Evolutionary conservation across 2,888 invertebrate genomes (phyloP), one percentile per base, ranked within the genome.

Genomic region (Plagodis pulveraria): DNA sequence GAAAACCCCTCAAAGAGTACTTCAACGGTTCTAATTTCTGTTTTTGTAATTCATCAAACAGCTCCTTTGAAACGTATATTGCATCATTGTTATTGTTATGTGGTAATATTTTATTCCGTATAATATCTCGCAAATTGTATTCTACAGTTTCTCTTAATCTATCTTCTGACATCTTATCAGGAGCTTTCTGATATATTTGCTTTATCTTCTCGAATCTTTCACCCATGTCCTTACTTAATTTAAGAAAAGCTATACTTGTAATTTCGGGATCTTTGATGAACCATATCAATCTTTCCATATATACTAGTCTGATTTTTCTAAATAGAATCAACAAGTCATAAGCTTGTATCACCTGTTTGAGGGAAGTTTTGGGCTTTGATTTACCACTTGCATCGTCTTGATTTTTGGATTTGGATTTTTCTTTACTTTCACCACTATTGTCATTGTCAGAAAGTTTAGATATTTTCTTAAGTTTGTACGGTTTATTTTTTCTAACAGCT

Each of bases 81-180:
- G 35, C 12, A 12, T 56, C 50, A 46, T 36, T 46, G 10, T 47
- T 11, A 41, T 40, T 11, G 8, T 50, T 9, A 11, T 41, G 46
- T 6, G 36, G 38, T n/a, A 41, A 22, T 7, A 56, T 9, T 6
- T 8, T 36, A 9, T 50, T 46, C 0, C 41, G 12, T 4, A 56
- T 6, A 42, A 22, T 6, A 2, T 46, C 10, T 12, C 43, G 36
- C 12, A 51, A 42, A 47, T 51, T 12, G 10, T 32, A 36, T 40
- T 8, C 34, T 8, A 44, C 5, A 4, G 33, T 11, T 53, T 41
- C 34, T 10, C 22, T 53, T n/a, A 55, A 6, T 6, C 7, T 0
- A n/a, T 49, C n/a, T 11, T 49, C 49, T 5, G 55, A 43, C 9
- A 38, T 32, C 36, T 35, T 44, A 6, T 12, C 40, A 7, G 9